Percentiles rank a stretch among this genome's conserved stretches.
phyloP scores from a whole-genome alignment of 2,888 invertebrate genomes.

The Nowickia ferox region DNA sequence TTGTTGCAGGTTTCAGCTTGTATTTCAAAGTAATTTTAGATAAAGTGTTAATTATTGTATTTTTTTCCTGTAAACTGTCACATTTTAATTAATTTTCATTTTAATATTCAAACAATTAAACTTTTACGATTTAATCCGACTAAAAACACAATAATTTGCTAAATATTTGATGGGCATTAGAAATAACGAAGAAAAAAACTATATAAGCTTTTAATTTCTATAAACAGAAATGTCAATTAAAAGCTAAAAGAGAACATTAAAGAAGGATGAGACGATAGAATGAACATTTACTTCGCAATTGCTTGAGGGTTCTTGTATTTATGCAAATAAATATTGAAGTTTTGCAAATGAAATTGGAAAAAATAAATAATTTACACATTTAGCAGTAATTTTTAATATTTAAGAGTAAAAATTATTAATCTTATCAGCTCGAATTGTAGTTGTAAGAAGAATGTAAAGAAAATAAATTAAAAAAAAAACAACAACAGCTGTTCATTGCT shows the following conservation, averaged over 20 bases:
- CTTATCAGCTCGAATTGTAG: too few species aligned
- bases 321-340: not conserved
- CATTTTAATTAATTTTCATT: conserved; percentile 23
- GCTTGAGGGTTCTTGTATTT: not conserved
- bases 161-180: not conserved
- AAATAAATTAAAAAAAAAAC: too few species aligned
- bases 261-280: conserved; percentile 13
- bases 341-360: not conserved
- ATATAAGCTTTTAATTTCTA: conserved; percentile 4
- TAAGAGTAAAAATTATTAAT: too few species aligned
- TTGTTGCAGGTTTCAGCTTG: not conserved
- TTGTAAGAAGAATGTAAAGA: too few species aligned
- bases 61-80: conserved; percentile 30
- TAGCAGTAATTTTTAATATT: too few species aligned
- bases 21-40: conserved; percentile 10
- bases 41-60: conserved; percentile 27
- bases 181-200: not conserved
- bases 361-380: too few species aligned
- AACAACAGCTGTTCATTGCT: too few species aligned
- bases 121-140: conserved; percentile 8
- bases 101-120: conserved; percentile 22
- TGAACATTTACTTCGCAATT: conserved; percentile 19
- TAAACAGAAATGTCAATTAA: conserved; percentile 26
- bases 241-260: conserved; percentile 25
- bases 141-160: not conserved